phyloP scores from a whole-genome alignment of 2,888 invertebrate genomes.

The Athalia cordata region DNA sequence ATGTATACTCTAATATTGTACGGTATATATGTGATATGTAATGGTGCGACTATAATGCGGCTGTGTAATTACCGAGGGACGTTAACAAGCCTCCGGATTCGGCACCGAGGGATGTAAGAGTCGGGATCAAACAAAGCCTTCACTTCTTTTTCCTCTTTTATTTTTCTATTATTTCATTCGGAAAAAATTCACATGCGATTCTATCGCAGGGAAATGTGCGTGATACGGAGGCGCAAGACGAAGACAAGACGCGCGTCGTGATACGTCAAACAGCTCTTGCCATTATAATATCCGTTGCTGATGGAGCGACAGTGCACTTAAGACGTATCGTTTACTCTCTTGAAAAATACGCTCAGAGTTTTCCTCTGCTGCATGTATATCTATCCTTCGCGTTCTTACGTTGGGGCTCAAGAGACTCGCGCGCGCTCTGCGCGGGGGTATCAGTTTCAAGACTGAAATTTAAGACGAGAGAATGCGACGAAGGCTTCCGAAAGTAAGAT shows the following conservation, averaged over 20 bases:
- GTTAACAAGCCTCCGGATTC: conserved; percentile 24
- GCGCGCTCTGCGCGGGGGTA: conserved; percentile 54
- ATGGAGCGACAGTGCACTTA: conserved; percentile 59
- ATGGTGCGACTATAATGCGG: background rate
- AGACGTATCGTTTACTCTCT: conserved; percentile 67
- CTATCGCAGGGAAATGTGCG: too few relatives aligned
- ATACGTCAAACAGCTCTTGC: conserved; percentile 50
- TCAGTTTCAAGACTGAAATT: conserved; percentile 66
- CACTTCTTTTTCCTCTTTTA: too few relatives aligned
- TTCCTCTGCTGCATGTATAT: conserved; percentile 40
- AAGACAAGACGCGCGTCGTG: background rate
- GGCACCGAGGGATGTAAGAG: background rate
- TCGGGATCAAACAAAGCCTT: background rate
- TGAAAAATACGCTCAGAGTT: conserved; percentile 60
- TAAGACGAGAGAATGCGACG: conserved; percentile 59
- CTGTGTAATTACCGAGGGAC: conserved; percentile 12
- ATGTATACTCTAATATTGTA: too few relatives aligned
- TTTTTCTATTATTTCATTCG: too few relatives aligned
- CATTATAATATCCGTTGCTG: conserved; percentile 60
- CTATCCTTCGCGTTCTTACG: conserved; percentile 45
- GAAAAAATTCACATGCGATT: too few relatives aligned
- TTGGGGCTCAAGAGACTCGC: conserved; percentile 17
- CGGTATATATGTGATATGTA: too few relatives aligned
- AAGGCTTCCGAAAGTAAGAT: conserved; percentile 29
- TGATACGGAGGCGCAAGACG: background rate